Conservation (phyloP, 2,113 vertebrate species). For the Corythornis vintsioides region DNA sequence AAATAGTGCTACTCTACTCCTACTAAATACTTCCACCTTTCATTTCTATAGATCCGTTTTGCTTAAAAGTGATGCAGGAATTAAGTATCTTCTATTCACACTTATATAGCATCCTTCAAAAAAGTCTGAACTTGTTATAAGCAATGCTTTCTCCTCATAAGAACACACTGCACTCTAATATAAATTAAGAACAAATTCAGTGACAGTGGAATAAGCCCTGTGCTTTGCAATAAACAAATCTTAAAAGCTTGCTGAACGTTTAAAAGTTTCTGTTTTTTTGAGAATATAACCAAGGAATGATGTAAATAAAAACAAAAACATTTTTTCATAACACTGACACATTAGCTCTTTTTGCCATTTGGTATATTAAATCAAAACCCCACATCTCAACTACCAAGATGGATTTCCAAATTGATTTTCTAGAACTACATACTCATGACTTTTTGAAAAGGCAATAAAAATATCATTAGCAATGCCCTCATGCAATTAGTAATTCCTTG, state of each 20-base stretch:
- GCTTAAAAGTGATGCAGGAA: not conserved
- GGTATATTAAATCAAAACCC: not conserved
- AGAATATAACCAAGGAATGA: not conserved
- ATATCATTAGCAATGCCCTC: not conserved
- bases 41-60: not conserved
- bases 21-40: not conserved
- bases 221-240: not conserved
- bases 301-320: not conserved
- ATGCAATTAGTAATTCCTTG: not conserved
- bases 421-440: not conserved
- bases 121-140: not conserved
- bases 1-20: not conserved
- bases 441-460: not conserved
- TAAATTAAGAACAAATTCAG: not conserved
- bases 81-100: not conserved
- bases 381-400: not conserved
- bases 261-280: not conserved
- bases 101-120: not conserved
- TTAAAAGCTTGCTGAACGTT: not conserved
- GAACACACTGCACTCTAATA: not conserved
- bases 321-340: not conserved
- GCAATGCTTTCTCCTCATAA: not conserved
- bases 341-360: not conserved
- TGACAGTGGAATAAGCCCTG: not conserved
- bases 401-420: not conserved